Evolutionary conservation across 2,113 vertebrate genomes (phyloP), one percentile per base, ranked within the genome.

Genomic region (Mugil cephalus): DNA sequence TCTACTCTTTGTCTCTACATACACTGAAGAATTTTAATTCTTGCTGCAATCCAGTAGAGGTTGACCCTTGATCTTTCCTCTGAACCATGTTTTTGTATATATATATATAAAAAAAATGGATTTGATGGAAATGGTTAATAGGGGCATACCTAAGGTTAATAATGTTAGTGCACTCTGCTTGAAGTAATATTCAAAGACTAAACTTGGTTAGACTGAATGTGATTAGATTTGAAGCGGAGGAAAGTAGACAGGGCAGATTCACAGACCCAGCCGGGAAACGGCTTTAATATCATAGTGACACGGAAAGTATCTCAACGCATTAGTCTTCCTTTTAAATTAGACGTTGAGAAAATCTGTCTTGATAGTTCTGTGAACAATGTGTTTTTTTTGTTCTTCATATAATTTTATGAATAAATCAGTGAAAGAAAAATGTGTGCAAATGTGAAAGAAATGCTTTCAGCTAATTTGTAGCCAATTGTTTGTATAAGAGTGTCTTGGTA

Each of bases 171-270:
- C 60, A 45, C 43, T 60, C 18, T 50, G 64, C 48, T 53, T 47
- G 4, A 63, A 77, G 50, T 48, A 65, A 45, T 50, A 43, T 36
- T 74, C 45, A 71, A 80, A 69, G 65, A 67, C 64, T 45, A 24
- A 78, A 74, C 68, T 60, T 55, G 35, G 58, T 69, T 69, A 53
- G 62, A 79, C 52, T 12, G n/a, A 74, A 67, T 74, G 58, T 11
- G 53, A 77, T 77, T 71, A 62, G 45, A 74, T 74, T 40, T 67
- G 42, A 68, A 63, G 51, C 36, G 54, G 50, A 58, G 13, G 19
- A 17, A 39, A n/a, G 59, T 54, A 38, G 43, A 62, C 4, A 1
- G 39, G 77, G 62, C 17, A 45, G 52, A 69, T 60, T 54, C 18
- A 69, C 17, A 14, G 34, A 66, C 30, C 53, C 47, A 72, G 50